Evolutionary conservation across 2,888 invertebrate species (phyloP).

Genomic region (Trachelus stipa): DNA sequence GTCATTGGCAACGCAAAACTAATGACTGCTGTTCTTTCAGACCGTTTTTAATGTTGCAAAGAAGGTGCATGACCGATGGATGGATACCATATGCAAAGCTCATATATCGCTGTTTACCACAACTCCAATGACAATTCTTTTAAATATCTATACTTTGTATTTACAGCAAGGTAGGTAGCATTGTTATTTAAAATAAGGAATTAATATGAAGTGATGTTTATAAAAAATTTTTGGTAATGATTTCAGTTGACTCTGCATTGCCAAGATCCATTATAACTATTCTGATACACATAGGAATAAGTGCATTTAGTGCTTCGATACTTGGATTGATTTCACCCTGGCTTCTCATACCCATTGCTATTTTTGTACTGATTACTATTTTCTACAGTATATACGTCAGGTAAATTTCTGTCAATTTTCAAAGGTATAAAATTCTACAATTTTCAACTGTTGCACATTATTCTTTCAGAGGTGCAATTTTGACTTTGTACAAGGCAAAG

Average conservation of each 20-base stretch:
- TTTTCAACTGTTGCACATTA: not conserved
- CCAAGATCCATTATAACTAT: slow-evolving; percentile 70
- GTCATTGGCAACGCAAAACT: not conserved
- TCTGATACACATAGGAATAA: slow-evolving; percentile 69
- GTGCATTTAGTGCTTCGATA: slow-evolving; percentile 65
- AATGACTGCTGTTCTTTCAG: slow-evolving; percentile 30
- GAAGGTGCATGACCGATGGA: slow-evolving; percentile 67
- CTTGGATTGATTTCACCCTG: slow-evolving; percentile 67
- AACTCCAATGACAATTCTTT: slow-evolving; percentile 68
- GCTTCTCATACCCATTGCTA: slow-evolving; percentile 65
- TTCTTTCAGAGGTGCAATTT: slow-evolving; percentile 36
- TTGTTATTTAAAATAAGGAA: slow-evolving; percentile 4
- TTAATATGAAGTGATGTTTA: not conserved
- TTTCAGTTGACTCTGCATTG: slow-evolving; percentile 69
- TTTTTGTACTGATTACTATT: slow-evolving; percentile 63
- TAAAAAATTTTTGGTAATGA: not conserved
- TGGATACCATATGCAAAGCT: slow-evolving; percentile 67
- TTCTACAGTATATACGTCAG: slow-evolving; percentile 62
- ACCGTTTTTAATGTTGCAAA: slow-evolving; percentile 68
- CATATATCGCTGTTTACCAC: slow-evolving; percentile 68
- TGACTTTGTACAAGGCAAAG: slow-evolving; percentile 41
- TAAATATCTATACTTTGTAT: slow-evolving; percentile 70
- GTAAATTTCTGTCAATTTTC: slow-evolving; percentile 33
- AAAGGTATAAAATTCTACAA: not conserved
- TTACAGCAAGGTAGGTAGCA: slow-evolving; percentile 68